Base-by-base conservation (phyloP, 2,113 vertebrate species). In the Microtus richardsoni region DNA sequence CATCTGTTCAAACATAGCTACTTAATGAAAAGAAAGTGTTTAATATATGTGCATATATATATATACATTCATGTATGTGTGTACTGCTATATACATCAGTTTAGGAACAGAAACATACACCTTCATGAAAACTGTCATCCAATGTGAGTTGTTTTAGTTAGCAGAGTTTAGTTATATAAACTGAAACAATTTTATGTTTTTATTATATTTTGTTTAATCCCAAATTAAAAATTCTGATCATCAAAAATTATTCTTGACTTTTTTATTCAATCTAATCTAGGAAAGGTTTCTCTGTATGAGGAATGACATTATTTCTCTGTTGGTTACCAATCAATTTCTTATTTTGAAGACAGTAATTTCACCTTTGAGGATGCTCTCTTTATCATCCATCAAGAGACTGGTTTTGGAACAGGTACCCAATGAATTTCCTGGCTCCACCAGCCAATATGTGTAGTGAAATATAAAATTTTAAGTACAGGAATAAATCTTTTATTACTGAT, bases 191-290 rank as follows among this genome's bases (percentile, higher is more conserved):
- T 66, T 24, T 5, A 12, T 44, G 39, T 52, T 75, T 62, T 52
- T 7, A n/a, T 71, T 52, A 62, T 7, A n/a, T 28, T 60, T 10
- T 60, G 44, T 66, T 89, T 84, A 88, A 44, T 36, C 54, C 14
- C 44, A 62, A 62, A 16, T 41, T 89, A 9, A 47, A 73, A 52
- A 10, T 41, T 86, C 39, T 77, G 49, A 33, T 89, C 36, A 70
- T 30, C 8, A 52, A 39, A 85, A 73, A 26, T 79, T 91, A 47
- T 52, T 36, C 36, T 71, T 94, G 47, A 87, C 77, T 95, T 95
- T 86, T 66, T 10, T 54, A 19, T 44, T 11, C 1, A 44, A 36
- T 33, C 1, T 54, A 17, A 26, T 41, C 26, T 62, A 70, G 11
- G 19, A 58, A 1, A 1, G 8, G 30, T 19, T 3, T 79, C 44